Evolutionary conservation across 2,888 invertebrate genomes (phyloP), one percentile per base, ranked within the genome.

Genomic region (Cyclophora albipunctata): DNA sequence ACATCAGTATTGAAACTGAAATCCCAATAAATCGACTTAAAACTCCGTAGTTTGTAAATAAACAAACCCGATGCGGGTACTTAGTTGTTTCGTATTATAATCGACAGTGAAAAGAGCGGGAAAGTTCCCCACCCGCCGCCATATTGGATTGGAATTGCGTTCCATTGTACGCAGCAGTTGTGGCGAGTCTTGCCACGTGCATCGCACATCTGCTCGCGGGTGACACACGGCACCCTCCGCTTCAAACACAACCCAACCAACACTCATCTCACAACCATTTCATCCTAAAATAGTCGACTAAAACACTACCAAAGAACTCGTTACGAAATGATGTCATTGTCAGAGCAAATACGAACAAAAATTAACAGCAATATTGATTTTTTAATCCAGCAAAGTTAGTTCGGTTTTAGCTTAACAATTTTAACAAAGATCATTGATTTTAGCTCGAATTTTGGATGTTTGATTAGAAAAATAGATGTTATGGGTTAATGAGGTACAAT

Each of bases 91-190:
- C 62, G 57, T 53, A 60, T 61, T 63, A 63, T 66, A 66, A 66
- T 63, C 59, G 59, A 60, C 59, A 68, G 49, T 64, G 63, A 78
- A 82, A 82, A 82, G 78, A 78, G 83, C 84, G 83, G 84, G 84
- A 83, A 84, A 78, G 77, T 74, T 77, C 75, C 78, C 45, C 34
- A 42, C 7, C n/a, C 56, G 67, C 62, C 69, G 81, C 83, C 84
- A 83, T 84, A 61, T 84, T 85, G 73, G 69, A 71, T 73, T 69
- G 70, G 66, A 64, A 70, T 70, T 70, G 75, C 75, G 83, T 78
- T 80, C 78, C 77, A 81, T 86, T 86, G 83, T 86, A 75, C 78
- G 77, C 75, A 71, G 51, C 34, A 43, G 34, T 33, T 20, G 33
- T 43, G 43, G 69, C 53, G 64, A 53, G 63, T 57, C 58, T 50